These are phyloP conservation scores for Musca vetustissima DNA, from an alignment of 1,140 invertebrate genomes.

Conservation along the genomic window DNA sequence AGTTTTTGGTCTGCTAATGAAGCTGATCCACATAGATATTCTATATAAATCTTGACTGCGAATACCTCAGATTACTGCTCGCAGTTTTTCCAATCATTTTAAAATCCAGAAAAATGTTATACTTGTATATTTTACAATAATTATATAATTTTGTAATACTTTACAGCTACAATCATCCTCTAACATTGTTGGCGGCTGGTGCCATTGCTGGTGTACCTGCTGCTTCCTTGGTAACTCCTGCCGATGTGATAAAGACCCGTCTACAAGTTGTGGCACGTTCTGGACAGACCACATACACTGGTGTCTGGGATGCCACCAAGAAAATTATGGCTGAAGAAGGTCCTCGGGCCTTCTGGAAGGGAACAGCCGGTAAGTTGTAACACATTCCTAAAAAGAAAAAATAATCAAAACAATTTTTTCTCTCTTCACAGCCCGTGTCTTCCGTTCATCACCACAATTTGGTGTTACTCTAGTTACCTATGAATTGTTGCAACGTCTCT, in stretches of 20 bases:
- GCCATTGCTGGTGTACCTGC: slow-evolving; percentile 94
- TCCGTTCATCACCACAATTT: slow-evolving; percentile 96
- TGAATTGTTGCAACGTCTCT: slow-evolving; percentile 92
- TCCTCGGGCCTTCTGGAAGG: slow-evolving; percentile 96
- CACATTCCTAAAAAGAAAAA: too few relatives aligned
- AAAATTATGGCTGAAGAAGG: slow-evolving; percentile 95
- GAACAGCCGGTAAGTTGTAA: slow-evolving; percentile 74
- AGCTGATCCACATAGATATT: too few relatives aligned
- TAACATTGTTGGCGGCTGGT: slow-evolving; percentile 84
- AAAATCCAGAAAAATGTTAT: too few relatives aligned
- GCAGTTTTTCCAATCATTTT: too few relatives aligned
- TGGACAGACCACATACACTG: slow-evolving; percentile 95
- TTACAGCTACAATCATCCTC: slow-evolving; percentile 86
- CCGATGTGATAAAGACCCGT: slow-evolving; percentile 98
- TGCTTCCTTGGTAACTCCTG: slow-evolving; percentile 94
- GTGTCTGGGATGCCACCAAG: slow-evolving; percentile 86
- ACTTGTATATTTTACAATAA: too few relatives aligned
- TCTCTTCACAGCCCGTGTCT: slow-evolving; percentile 77
- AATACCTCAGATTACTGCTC: too few relatives aligned
- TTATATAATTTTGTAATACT: neutral
- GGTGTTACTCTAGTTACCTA: slow-evolving; percentile 97
- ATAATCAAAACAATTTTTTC: neutral
- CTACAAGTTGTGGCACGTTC: slow-evolving; percentile 92
- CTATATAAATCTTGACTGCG: too few relatives aligned
- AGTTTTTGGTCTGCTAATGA: too few relatives aligned